Conservation (phyloP, 2,113 vertebrate genomes). For the Microtus montanus region DNA sequence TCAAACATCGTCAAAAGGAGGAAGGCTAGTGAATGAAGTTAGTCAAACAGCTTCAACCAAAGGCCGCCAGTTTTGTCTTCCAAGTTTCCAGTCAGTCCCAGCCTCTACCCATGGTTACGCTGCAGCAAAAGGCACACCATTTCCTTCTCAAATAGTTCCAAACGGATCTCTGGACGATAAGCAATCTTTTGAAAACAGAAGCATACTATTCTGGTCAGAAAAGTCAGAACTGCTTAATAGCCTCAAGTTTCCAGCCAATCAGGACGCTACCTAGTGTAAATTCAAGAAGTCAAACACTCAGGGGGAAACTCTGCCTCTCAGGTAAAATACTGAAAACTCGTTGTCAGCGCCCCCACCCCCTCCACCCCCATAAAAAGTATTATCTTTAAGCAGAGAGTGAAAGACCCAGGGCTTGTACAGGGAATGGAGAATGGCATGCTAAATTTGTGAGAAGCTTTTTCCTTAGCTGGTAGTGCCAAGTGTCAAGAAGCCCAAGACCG, state of each 20-base stretch:
- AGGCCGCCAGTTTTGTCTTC: background rate
- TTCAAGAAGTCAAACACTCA: slow-evolving; percentile 29
- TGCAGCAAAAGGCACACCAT: slow-evolving; percentile 2
- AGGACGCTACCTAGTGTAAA: background rate
- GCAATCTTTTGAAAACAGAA: slow-evolving; percentile 20
- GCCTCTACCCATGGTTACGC: background rate
- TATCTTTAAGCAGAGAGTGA: background rate
- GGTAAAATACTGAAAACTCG: background rate
- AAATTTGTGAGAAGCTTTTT: background rate
- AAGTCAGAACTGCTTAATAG: background rate
- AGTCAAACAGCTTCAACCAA: background rate
- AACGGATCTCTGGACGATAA: background rate
- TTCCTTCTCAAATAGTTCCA: background rate
- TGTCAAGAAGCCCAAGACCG: slow-evolving; percentile 35
- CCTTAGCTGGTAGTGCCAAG: slow-evolving; percentile 13
- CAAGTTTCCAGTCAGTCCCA: background rate
- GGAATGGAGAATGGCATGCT: background rate
- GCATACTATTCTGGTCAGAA: background rate
- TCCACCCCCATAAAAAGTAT: background rate
- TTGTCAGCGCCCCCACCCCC: background rate
- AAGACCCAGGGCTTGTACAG: background rate
- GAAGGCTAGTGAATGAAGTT: background rate
- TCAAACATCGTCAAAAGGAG: background rate
- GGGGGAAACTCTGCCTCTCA: background rate
- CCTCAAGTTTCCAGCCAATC: background rate